Evolutionary conservation across 2,797 vertebrate genomes (phyloP), one percentile per base, ranked within the genome.

Genomic region (Lepus oiostolus): DNA sequence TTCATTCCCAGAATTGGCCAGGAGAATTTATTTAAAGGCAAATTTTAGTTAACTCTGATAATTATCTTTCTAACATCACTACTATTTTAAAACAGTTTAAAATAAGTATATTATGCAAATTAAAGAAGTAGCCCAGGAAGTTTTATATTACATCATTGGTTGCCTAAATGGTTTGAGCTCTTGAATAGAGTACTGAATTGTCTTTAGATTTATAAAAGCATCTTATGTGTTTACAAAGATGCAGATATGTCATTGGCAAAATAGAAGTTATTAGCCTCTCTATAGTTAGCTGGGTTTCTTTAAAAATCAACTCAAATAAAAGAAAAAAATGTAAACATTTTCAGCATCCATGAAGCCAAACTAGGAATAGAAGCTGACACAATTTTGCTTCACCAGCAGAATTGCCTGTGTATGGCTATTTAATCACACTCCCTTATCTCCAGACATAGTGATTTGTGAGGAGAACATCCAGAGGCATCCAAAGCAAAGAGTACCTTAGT

Each of bases 11-110:
- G 26, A 74, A 77, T 12, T 62, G 24, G 47, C 28, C 47, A 62
- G 17, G 8, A 82, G 50, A 87, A 80, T 67, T 62, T 77, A 67
- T 54, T 82, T 70, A 71, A 83, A 80, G 42, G 38, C 35, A 87
- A 84, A 52, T 86, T 91, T 91, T 10, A 95, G 26, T 30, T 93
- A 72, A 91, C 77, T 77, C 52, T 72, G 19, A 1, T 88, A 86
- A 84, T 47, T 47, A 63, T 0, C 21, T 84, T 88, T 88, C 71
- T 65, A 58, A 35, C 7, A 79, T 72, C 30, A n/a, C 30, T 83
- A 75, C 47, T 72, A 42, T n/a, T 67, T 81, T 2, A 75, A 82
- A 60, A 79, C 90, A 79, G 75, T 79, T 77, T 60, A 2, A 60
- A 84, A 85, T 85, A 90, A 70, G n/a, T 71, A 84, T 32, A 22